Conservation (phyloP, 2,113 vertebrate species). For the Ornithorhynchus anatinus region DNA sequence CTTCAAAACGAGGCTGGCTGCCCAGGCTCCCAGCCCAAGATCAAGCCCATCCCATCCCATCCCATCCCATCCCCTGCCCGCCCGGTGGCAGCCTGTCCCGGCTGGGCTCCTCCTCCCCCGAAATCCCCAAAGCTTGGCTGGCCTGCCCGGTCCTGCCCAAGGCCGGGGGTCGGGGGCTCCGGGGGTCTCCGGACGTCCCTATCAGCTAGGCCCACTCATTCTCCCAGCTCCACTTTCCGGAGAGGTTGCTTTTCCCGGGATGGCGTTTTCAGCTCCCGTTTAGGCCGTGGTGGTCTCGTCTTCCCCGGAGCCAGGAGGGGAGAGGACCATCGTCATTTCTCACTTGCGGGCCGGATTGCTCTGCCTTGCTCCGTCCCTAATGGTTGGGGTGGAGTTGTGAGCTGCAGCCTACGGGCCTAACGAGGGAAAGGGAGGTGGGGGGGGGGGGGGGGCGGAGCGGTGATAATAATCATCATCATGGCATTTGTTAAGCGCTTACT, state of each 20-base stretch:
- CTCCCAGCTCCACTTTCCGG: not conserved
- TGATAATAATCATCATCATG: too few species aligned
- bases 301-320: too few species aligned
- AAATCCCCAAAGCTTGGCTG: not conserved
- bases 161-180: too few species aligned
- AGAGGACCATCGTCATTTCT: not conserved
- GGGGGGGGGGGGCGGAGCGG: too few species aligned
- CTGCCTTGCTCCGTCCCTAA: constrained; percentile 2
- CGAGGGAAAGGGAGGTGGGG: too few species aligned
- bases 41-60: not conserved
- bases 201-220: not conserved
- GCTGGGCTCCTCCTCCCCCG: not conserved
- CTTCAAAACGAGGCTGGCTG: not conserved
- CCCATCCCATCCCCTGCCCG: not conserved
- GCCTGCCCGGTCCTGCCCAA: not conserved
- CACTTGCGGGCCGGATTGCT: not conserved
- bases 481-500: too few species aligned
- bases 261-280: too few species aligned
- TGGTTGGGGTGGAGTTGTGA: constrained; percentile 32
- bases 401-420: not conserved
- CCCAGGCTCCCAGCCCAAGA: accelerated
- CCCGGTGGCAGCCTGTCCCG: not conserved
- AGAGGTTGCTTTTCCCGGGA: too few species aligned
- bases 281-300: too few species aligned
- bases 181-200: not conserved